Conservation (phyloP, 2,797 vertebrate genomes). For the Okamejei kenojei region DNA sequence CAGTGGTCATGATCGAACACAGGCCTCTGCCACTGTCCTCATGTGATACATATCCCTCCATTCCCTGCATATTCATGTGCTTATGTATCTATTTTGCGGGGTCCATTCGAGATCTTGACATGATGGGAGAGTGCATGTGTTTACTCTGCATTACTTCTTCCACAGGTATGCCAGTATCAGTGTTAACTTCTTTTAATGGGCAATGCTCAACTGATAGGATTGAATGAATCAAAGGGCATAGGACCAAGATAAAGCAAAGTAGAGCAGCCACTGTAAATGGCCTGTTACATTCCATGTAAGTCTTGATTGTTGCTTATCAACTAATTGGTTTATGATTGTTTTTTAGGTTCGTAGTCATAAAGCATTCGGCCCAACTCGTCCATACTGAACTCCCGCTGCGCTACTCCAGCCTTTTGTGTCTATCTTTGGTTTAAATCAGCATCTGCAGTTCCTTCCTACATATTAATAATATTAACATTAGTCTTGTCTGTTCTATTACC, state of each 20-base stretch:
- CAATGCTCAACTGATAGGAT: background rate
- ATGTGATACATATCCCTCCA: too few species aligned
- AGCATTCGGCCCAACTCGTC: too few species aligned
- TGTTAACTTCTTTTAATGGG: background rate
- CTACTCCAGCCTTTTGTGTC: too few species aligned
- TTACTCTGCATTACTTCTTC: background rate
- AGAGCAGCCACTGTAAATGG: background rate
- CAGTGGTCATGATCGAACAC: too few species aligned
- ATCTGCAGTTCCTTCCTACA: background rate
- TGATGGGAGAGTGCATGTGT: background rate
- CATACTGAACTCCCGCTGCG: too few species aligned
- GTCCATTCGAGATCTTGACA: background rate
- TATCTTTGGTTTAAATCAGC: too few species aligned
- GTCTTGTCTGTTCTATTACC: background rate
- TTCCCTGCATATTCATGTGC: too few species aligned
- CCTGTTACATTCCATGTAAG: background rate
- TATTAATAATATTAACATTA: background rate
- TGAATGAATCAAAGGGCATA: background rate
- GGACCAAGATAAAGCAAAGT: background rate
- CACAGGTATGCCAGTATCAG: background rate
- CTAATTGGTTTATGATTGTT: background rate
- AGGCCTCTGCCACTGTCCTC: too few species aligned
- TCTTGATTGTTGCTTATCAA: background rate
- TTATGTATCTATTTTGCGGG: background rate
- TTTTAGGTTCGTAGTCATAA: background rate